Percentiles rank a stretch among this genome's conserved stretches.
Evolutionary conservation across 2,797 vertebrate species (phyloP).

Genomic region (Lepus oiostolus): DNA sequence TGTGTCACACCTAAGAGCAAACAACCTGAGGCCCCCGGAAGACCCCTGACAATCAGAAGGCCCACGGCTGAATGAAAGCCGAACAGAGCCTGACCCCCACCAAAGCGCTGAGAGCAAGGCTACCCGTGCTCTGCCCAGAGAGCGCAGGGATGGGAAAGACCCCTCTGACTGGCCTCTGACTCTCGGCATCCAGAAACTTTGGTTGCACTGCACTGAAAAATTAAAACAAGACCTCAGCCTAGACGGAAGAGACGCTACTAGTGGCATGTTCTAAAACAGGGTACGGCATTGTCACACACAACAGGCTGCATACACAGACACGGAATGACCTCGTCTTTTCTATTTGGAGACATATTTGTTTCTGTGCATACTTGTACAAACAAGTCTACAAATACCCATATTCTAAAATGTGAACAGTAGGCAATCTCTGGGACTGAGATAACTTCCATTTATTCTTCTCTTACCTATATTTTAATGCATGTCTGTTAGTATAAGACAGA

Average conservation of each 20-base stretch:
- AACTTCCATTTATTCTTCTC: not conserved
- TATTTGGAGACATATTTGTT: not conserved
- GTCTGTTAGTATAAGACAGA: not conserved
- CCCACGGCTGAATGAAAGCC: not conserved
- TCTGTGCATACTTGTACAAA: not conserved
- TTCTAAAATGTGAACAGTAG: slow-evolving; percentile 22
- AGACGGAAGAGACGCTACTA: not conserved
- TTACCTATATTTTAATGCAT: slow-evolving; percentile 4
- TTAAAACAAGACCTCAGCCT: not conserved
- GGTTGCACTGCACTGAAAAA: not conserved
- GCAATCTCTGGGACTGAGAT: not conserved
- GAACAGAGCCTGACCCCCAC: not conserved
- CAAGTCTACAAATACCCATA: not conserved
- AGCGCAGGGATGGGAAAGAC: not conserved
- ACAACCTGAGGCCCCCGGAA: not conserved
- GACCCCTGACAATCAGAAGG: not conserved
- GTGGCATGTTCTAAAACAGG: not conserved
- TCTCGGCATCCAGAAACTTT: not conserved
- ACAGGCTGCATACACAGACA: not conserved
- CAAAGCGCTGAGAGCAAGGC: not conserved
- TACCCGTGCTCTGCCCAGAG: not conserved
- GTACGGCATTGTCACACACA: too few species aligned
- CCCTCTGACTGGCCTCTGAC: not conserved
- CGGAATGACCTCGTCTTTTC: not conserved
- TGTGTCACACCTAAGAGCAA: not conserved